Evolutionary conservation across 2,888 invertebrate species (phyloP), one percentile per base, ranked within the genome.

Genomic region (Heliconius hortense): DNA sequence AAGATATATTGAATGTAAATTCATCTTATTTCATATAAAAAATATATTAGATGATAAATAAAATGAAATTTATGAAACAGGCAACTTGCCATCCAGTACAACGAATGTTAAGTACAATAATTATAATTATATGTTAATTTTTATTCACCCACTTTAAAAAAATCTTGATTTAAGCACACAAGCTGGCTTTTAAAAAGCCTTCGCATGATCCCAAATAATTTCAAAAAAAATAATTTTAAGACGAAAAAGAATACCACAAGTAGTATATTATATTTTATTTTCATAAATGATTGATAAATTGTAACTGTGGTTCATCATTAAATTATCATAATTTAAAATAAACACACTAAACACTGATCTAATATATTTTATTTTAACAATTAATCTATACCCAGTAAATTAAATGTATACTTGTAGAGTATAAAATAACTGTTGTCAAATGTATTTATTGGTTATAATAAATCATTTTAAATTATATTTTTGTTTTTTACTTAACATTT

Each of bases 391-490:
- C 85, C 84, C 85, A 87, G 84, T 86, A 84, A 83, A 84, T 83
- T 81, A 83, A 84, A 85, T 78, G 77, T 78, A 82, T 84, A 76
- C 59, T 39, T 83, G 74, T 88, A 85, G 84, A 88, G 83, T 87
- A 88, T 86, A 86, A 87, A 89, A 90, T 90, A 90, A 89, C 88
- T 92, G 91, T 92, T 93, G 91, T 91, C 90, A 89, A 91, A 91
- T 93, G 91, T 94, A 94, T 94, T 94, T 94, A 94, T 94, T 94
- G 91, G 87, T 88, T 91, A 79, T 88, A 91, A 89, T 90, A 91
- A 88, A 90, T 88, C 86, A 88, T 88, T 86, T 86, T 89, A 88
- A 87, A 87, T 85, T 81, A 77, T 48, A 48, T 76, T 62, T 69
- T 31, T 35, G 28, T 69, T 24, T 31, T 56, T 69, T 53, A 21